These are phyloP conservation scores for Gymnothorax javanicus DNA, from an alignment of 2,797 vertebrate species.

Conservation along the genomic window DNA sequence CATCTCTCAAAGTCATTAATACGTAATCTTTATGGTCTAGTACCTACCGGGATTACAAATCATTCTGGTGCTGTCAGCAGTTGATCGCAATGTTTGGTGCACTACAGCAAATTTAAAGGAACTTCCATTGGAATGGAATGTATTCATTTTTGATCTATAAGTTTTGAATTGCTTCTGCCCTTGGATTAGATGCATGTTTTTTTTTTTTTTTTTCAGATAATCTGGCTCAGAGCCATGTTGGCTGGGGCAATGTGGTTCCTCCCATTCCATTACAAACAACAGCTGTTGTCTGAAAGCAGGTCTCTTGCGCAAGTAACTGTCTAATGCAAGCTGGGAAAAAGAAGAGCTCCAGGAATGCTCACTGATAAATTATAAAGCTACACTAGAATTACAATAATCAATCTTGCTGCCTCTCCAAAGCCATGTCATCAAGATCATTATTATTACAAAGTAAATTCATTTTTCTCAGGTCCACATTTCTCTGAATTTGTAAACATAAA, in stretches of 20 bases:
- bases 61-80: no score
- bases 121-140: neutral
- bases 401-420: neutral
- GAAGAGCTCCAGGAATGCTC: neutral
- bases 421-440: neutral
- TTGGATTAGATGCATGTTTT: neutral
- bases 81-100: no score
- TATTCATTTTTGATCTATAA: neutral
- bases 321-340: neutral
- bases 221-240: neutral
- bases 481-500: slow-evolving; percentile 22
- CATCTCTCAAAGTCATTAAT: no score
- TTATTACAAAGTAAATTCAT: neutral
- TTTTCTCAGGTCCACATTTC: neutral
- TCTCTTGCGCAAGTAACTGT: neutral
- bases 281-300: neutral
- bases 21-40: no score
- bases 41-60: no score
- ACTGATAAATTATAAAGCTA: neutral
- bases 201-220: neutral
- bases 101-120: no score
- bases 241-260: neutral
- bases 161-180: neutral
- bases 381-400: neutral
- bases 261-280: slow-evolving; percentile 3